Conservation (phyloP, 35 echinoderm and acorn worm genomes). For the Chiridota heheva region DNA sequence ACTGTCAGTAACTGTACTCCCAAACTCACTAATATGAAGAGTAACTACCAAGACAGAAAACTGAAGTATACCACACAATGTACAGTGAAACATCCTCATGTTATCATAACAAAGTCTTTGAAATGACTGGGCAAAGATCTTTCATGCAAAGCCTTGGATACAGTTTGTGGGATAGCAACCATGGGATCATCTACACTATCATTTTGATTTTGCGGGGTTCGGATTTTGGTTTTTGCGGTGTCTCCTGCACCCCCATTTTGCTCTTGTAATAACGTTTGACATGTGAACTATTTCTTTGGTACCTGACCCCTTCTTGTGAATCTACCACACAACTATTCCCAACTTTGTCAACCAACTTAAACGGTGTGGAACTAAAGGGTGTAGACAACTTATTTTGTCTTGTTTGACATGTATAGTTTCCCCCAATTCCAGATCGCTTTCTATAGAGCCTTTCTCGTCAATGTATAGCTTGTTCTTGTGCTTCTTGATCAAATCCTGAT, state of each 20-base stretch:
- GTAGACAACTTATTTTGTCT: conserved; percentile 22
- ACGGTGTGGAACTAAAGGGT: conserved; percentile 17
- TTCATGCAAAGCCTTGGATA: too few relatives aligned
- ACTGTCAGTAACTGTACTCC: too few relatives aligned
- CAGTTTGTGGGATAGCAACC: too few relatives aligned
- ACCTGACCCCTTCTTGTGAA: conserved; percentile 35
- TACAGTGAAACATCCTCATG: too few relatives aligned
- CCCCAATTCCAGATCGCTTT: conserved; percentile 19
- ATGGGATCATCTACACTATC: too few relatives aligned
- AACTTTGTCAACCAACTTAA: conserved; percentile 20
- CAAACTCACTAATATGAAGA: too few relatives aligned
- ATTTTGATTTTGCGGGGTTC: too few relatives aligned
- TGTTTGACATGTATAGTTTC: conserved; percentile 36
- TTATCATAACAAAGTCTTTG: too few relatives aligned
- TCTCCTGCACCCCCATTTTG: background rate
- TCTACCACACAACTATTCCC: conserved; percentile 38
- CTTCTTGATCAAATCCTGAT: conserved; percentile 15
- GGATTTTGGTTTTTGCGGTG: too few relatives aligned
- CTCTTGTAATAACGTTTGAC: conserved; percentile 11
- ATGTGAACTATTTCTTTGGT: conserved; percentile 26
- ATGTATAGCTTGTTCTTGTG: conserved; percentile 34
- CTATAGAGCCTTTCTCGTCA: conserved; percentile 31
- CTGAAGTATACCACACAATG: too few relatives aligned
- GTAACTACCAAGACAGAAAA: too few relatives aligned
- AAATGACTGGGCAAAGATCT: too few relatives aligned